These are phyloP conservation scores for Lepidocyrtinus sp. DNA, from an alignment of 2,888 invertebrate species.

Conservation along the genomic window DNA sequence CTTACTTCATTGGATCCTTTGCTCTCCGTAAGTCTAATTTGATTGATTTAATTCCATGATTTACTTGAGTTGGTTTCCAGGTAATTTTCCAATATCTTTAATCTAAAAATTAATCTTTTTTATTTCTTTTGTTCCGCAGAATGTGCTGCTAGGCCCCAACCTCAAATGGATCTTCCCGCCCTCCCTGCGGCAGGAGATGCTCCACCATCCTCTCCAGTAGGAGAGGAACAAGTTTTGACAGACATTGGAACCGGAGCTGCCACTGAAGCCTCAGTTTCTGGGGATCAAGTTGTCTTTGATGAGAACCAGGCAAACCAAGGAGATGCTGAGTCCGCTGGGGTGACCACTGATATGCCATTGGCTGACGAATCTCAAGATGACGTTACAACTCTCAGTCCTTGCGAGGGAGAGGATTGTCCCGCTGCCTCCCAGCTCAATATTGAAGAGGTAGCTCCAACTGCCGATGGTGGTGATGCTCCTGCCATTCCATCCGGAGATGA, in stretches of 20 bases:
- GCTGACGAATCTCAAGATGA: constrained; percentile 1
- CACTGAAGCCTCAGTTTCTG: constrained; percentile 29
- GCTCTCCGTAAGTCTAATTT: constrained; percentile 32
- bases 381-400: background rate
- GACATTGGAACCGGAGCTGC: constrained; percentile 32
- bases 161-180: background rate
- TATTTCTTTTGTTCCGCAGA: constrained; percentile 5
- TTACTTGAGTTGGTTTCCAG: too few species aligned
- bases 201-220: constrained; percentile 23
- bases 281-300: constrained; percentile 44
- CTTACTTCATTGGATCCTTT: constrained; percentile 13
- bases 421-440: too few species aligned
- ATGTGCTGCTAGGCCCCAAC: constrained; percentile 40
- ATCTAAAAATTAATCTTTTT: background rate
- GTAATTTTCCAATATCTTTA: too few species aligned
- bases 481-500: background rate
- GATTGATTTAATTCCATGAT: background rate
- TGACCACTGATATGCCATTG: constrained; percentile 25
- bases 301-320: constrained; percentile 19
- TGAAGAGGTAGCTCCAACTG: background rate
- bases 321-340: constrained; percentile 19
- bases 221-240: constrained; percentile 24
- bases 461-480: background rate
- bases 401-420: background rate
- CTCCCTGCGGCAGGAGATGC: constrained; percentile 9